A percentile compares a stretch with the other conserved stretches of the same genome.
These are phyloP conservation scores for Dasypolia templi DNA, from an alignment of 2,888 invertebrate genomes.

Conservation along the genomic window DNA sequence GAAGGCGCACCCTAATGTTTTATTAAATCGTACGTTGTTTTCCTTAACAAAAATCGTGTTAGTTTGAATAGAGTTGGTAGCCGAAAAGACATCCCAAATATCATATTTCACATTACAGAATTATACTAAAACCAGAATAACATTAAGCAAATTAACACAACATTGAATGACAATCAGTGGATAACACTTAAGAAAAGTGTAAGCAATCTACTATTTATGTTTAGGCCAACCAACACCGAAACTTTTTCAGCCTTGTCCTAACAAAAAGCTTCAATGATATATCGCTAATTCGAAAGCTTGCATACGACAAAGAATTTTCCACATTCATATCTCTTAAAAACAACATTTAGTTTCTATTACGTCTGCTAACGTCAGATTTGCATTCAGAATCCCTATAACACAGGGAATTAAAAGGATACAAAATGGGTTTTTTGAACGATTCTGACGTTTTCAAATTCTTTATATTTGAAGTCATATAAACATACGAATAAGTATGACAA, in stretches of 20 bases:
- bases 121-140: not conserved
- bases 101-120: not conserved
- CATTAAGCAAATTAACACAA: not conserved
- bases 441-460: conserved; percentile 25
- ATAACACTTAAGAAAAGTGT: not conserved
- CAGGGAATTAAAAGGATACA: conserved; percentile 47
- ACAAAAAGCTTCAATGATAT: not conserved
- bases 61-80: not conserved
- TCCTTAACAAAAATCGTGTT: not conserved
- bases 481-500: conserved; percentile 28
- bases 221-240: not conserved
- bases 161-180: not conserved
- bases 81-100: not conserved
- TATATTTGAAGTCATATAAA: conserved; percentile 27
- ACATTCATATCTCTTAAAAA: conserved; percentile 30
- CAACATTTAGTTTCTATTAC: conserved; percentile 43
- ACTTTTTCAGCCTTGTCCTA: not conserved
- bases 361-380: conserved; percentile 56
- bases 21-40: not conserved
- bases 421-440: conserved; percentile 25
- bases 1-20: not conserved
- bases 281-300: conserved; percentile 17
- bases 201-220: not conserved
- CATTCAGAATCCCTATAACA: conserved; percentile 34
- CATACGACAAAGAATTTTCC: conserved; percentile 5